Conservation (phyloP, 2,888 invertebrate species). For the Cryptocephalus primarius region DNA sequence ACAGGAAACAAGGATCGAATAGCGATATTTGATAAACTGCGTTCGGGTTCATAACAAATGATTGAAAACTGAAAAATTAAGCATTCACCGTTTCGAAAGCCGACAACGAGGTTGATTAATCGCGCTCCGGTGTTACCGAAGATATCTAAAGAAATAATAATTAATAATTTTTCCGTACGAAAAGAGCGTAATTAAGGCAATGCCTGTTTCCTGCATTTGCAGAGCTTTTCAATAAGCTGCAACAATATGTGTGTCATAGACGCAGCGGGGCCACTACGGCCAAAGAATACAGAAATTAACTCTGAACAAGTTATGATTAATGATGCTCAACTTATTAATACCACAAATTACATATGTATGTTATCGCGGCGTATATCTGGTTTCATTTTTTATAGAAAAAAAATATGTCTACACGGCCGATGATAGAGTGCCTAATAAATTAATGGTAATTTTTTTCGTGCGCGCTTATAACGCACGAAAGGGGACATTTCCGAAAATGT, state of each 20-base stretch:
- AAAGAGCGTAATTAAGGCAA: conserved; percentile 2
- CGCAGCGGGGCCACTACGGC: conserved; percentile 20
- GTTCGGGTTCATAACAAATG: too few relatives aligned
- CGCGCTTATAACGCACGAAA: conserved; percentile 2
- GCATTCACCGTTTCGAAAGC: too few relatives aligned
- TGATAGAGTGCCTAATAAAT: conserved; percentile 15
- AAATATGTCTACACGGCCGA: conserved; percentile 11
- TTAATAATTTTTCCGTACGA: too few relatives aligned
- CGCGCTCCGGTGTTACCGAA: too few relatives aligned
- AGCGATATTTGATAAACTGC: too few relatives aligned
- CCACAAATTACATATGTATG: conserved; percentile 21
- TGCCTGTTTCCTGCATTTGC: conserved; percentile 5
- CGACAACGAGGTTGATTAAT: too few relatives aligned
- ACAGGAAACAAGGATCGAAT: too few relatives aligned
- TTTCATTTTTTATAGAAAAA: conserved; percentile 12
- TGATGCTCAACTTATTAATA: conserved; percentile 23
- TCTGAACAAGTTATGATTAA: conserved; percentile 29
- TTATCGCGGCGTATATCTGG: conserved; percentile 18
- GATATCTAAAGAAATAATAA: too few relatives aligned
- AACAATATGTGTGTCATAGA: conserved; percentile 15
- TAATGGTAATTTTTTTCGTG: conserved; percentile 9
- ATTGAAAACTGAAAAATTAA: too few relatives aligned
- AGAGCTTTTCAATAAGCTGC: conserved; percentile 9
- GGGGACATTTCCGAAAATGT: background rate
- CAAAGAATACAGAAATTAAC: conserved; percentile 27